phyloP scores from a whole-genome alignment of 1,140 invertebrate genomes.

The Anadara kagoshimensis region DNA sequence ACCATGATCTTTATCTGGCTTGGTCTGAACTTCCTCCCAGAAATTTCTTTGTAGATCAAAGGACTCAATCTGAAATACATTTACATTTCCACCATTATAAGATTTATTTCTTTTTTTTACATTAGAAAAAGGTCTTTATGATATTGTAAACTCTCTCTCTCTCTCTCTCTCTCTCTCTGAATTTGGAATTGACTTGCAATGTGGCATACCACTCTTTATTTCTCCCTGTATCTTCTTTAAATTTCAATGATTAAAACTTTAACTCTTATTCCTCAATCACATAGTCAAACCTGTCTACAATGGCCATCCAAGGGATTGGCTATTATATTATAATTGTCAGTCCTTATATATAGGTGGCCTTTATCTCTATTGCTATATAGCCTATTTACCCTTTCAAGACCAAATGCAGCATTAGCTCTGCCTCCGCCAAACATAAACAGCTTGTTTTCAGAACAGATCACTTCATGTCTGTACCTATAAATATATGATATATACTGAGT shows the following conservation, averaged over 20 bases:
- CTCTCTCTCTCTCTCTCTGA: too few species aligned
- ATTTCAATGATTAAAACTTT: too few species aligned
- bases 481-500: background rate
- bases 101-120: background rate
- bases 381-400: constrained; percentile 42
- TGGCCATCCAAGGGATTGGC: too few species aligned
- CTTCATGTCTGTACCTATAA: constrained; percentile 51
- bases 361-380: too few species aligned
- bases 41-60: constrained; percentile 15
- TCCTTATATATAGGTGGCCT: too few species aligned
- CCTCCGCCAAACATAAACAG: constrained; percentile 50
- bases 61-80: constrained; percentile 23
- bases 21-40: constrained; percentile 31
- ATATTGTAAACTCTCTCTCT: background rate
- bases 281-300: too few species aligned
- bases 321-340: too few species aligned
- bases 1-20: constrained; percentile 20
- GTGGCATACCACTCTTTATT: too few species aligned
- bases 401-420: constrained; percentile 31
- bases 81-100: background rate
- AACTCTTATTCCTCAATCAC: too few species aligned
- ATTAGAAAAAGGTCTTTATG: background rate
- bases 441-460: constrained; percentile 32
- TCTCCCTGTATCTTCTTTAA: too few species aligned
- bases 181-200: too few species aligned